phyloP scores from a whole-genome alignment of 2,888 invertebrate species.

The Pammene fasciana region DNA sequence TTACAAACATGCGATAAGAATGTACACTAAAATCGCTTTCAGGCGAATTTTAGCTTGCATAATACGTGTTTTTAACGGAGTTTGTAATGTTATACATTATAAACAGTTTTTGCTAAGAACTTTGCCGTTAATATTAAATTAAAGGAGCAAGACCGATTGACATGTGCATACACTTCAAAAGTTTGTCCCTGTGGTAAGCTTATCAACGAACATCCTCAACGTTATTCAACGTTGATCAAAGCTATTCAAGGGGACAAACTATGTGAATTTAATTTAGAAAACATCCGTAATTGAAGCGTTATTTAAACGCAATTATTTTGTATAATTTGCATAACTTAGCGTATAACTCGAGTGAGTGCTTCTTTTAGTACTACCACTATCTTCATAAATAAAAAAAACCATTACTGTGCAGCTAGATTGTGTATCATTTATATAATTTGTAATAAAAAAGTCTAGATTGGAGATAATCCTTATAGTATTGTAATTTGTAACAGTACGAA shows the following conservation, averaged over 20 bases:
- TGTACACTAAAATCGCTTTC: not conserved
- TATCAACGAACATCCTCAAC: not conserved
- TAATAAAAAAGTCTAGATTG: slow-evolving; percentile 1
- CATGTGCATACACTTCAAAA: slow-evolving; percentile 4
- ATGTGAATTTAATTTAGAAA: slow-evolving; percentile 1
- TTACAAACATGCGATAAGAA: not conserved
- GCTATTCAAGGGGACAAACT: not conserved
- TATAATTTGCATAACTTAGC: slow-evolving; percentile 36
- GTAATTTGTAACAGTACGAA: not conserved
- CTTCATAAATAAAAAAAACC: slow-evolving; percentile 40
- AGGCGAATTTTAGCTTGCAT: not conserved
- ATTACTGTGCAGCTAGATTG: not conserved
- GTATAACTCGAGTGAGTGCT: slow-evolving; percentile 50
- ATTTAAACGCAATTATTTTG: slow-evolving; percentile 18
- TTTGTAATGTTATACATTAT: slow-evolving; percentile 14
- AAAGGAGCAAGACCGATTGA: slow-evolving; percentile 24
- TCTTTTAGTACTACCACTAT: slow-evolving; percentile 55
- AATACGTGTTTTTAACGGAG: slow-evolving; percentile 7
- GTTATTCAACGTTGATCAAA: not conserved
- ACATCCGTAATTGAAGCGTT: slow-evolving; percentile 1
- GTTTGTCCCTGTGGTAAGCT: not conserved
- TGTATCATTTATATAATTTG: not conserved
- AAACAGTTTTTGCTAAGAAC: slow-evolving; percentile 14
- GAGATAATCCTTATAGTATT: not conserved
- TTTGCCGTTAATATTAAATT: slow-evolving; percentile 14